These are phyloP conservation scores for Drosophila glabriapex DNA, from an alignment of 2,888 invertebrate species.

Conservation along the genomic window DNA sequence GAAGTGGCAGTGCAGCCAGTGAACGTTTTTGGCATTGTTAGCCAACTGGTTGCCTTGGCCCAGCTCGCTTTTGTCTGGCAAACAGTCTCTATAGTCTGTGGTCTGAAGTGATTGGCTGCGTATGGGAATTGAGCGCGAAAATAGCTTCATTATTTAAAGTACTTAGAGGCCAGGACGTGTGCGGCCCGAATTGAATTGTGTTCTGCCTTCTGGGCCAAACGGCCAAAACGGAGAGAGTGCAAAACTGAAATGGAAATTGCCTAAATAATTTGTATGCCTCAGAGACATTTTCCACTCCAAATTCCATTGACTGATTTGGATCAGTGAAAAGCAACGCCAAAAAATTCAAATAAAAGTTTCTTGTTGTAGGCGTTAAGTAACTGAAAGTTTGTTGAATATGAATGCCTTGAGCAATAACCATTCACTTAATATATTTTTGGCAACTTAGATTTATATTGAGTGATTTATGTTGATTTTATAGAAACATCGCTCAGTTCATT, in stretches of 20 bases:
- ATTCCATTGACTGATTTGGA: slow-evolving; percentile 35
- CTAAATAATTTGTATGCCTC: slow-evolving; percentile 76
- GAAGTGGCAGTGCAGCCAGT: slow-evolving; percentile 17
- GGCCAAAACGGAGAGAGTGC: slow-evolving; percentile 33
- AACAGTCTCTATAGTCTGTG: slow-evolving; percentile 21
- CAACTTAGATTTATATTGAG: background rate
- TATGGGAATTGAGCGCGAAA: slow-evolving; percentile 79
- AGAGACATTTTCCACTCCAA: slow-evolving; percentile 33
- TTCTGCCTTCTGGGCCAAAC: slow-evolving; percentile 51
- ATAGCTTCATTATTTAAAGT: slow-evolving; percentile 80
- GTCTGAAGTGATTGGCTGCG: slow-evolving; percentile 76
- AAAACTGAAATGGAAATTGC: slow-evolving; percentile 63
- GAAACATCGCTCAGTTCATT: background rate
- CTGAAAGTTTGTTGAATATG: background rate
- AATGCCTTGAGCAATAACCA: background rate
- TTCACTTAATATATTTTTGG: background rate
- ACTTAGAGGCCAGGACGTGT: slow-evolving; percentile 52
- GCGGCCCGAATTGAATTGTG: slow-evolving; percentile 56
- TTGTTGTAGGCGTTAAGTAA: background rate
- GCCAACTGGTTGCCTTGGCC: slow-evolving; percentile 44
- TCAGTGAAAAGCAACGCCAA: slow-evolving; percentile 20
- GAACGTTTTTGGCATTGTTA: slow-evolving; percentile 57
- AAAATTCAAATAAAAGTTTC: slow-evolving; percentile 5
- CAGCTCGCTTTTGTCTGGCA: slow-evolving; percentile 23
- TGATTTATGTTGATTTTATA: background rate